Evolutionary conservation across 2,888 invertebrate species (phyloP).

Genomic region (Augochlorella aurata): DNA sequence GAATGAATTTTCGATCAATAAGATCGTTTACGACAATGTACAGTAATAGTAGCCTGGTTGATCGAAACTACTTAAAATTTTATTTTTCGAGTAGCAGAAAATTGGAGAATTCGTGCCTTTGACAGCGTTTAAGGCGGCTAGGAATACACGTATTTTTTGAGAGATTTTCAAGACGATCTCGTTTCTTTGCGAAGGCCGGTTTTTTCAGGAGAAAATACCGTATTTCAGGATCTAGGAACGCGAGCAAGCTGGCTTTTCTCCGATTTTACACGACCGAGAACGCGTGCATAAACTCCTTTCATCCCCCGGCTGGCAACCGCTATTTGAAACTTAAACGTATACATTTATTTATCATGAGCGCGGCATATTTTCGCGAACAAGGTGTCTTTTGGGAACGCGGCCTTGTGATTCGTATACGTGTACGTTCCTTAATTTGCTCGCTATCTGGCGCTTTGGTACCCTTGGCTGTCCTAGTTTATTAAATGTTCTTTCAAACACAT

Average conservation of each 20-base stretch:
- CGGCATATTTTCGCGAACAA: slow-evolving; percentile 20
- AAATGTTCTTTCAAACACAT: not conserved
- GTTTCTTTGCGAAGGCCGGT: slow-evolving; percentile 1
- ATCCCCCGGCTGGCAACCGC: slow-evolving; percentile 14
- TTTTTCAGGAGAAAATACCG: not conserved
- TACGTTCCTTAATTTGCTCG: slow-evolving; percentile 44
- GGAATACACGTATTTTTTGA: slow-evolving; percentile 14
- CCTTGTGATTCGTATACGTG: slow-evolving; percentile 9
- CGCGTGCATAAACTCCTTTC: slow-evolving; percentile 49
- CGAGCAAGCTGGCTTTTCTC: slow-evolving; percentile 24
- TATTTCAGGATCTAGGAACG: slow-evolving; percentile 34
- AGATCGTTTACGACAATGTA: no score
- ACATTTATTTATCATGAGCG: slow-evolving; percentile 47
- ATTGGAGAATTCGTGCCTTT: slow-evolving; percentile 32
- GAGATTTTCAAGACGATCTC: slow-evolving; percentile 32
- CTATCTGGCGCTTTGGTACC: slow-evolving; percentile 34
- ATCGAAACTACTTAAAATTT: no score
- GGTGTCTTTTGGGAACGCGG: slow-evolving; percentile 12
- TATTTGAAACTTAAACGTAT: slow-evolving; percentile 41
- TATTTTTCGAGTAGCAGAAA: slow-evolving; percentile 48
- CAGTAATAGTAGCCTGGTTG: no score
- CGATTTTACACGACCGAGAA: slow-evolving; percentile 48
- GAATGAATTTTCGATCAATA: no score
- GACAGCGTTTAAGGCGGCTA: not conserved
- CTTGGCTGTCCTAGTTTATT: slow-evolving; percentile 33